Evolutionary conservation across 2,797 vertebrate species (phyloP), one percentile per base, ranked within the genome.

Genomic region (Sebastes hubbsi): DNA sequence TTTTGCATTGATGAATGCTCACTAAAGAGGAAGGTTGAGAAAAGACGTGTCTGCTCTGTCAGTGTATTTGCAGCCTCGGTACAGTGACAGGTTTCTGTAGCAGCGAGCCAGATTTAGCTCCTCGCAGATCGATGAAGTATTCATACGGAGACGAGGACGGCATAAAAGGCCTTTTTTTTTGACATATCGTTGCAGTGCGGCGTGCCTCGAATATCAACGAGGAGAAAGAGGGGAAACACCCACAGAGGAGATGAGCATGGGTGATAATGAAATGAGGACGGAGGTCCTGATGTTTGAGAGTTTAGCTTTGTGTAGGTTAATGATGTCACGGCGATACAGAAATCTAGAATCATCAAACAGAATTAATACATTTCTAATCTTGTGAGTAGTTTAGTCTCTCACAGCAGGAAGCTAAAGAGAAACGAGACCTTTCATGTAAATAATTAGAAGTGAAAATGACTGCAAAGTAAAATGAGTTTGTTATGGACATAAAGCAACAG

Each of bases 61-160:
- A 13, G 27, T 38, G 54, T 4, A 3, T 54, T 46, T 75, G 25
- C 73, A 56, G 64, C 62, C 42, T 75, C 24, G 1, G 54, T 8
- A 36, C 46, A n/a, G 63, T 30, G 75, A 25, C 72, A 61, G 36
- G 1, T 72, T 86, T 80, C 76, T 72, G 73, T 25, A 65, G 73
- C 78, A 29, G 54, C 29, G 30, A 71, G 55, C 77, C 84, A 81
- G 63, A 80, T 89, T 85, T 75, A 85, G 88, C 89, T 81, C 62
- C 64, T 66, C 42, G 0, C 72, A 62, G 84, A 88, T 87, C 81
- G 27, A 90, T 91, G 56, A 89, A 91, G 87, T 87, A 85, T 90
- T 89, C 84, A 90, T 84, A 67, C 14, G 14, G 42, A 76, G 76
- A 76, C 13, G 70, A 77, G 84, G 73, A 64, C 1, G 59, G 55